Conservation (phyloP, 2,888 invertebrate species). For the Flexamia atlantica region DNA sequence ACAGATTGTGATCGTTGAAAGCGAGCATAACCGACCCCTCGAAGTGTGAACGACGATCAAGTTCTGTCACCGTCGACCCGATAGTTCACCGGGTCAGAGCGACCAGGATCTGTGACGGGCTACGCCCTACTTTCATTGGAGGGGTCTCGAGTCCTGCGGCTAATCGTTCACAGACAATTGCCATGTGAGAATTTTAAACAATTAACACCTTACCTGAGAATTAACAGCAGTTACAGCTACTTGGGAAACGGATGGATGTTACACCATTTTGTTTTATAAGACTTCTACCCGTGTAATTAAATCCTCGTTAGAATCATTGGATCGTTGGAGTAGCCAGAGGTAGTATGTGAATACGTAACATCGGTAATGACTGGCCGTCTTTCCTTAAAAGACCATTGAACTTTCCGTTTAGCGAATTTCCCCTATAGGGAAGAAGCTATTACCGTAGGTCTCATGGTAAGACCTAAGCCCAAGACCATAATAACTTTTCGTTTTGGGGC, state of each 20-base stretch:
- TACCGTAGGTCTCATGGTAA: no score
- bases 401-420: no score
- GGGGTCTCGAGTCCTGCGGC: not conserved
- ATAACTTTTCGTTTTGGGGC: no score
- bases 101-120: slow-evolving; percentile 18
- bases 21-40: not conserved
- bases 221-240: no score
- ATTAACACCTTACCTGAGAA: no score
- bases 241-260: not conserved
- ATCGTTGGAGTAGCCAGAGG: no score
- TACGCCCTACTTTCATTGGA: slow-evolving; percentile 8
- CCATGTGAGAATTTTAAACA: no score
- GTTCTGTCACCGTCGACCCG: not conserved
- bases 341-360: no score
- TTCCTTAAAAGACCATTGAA: no score
- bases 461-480: no score
- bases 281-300: slow-evolving; percentile 1
- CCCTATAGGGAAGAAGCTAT: no score
- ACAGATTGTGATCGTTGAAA: not conserved
- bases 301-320: not conserved
- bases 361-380: no score
- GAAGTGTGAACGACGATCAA: not conserved
- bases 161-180: not conserved
- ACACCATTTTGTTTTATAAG: not conserved
- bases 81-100: slow-evolving; percentile 27